Conservation (phyloP, 2,888 invertebrate species). For the Sesamia inferens region DNA sequence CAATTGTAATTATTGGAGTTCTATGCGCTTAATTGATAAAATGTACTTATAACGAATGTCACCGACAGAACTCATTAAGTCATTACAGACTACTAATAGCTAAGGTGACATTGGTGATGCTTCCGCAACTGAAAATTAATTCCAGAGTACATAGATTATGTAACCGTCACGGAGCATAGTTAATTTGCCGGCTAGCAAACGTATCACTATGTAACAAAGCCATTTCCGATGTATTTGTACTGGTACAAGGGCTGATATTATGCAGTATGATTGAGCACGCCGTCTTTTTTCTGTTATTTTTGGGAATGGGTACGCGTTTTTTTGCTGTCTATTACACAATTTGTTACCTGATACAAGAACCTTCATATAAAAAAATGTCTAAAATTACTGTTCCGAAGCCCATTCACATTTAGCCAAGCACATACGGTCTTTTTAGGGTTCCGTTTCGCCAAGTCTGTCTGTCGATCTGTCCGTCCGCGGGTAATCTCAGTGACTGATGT, state of each 20-base stretch:
- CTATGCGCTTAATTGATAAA: not conserved
- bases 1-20: constrained; percentile 9
- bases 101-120: constrained; percentile 82
- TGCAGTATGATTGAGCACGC: constrained; percentile 10
- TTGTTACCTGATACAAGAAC: constrained; percentile 35
- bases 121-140: constrained; percentile 78
- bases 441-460: too few relatives aligned
- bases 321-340: constrained; percentile 27
- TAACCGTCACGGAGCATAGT: constrained; percentile 13
- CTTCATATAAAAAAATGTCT: not conserved
- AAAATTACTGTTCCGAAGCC: constrained; percentile 8
- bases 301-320: constrained; percentile 1
- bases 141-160: constrained; percentile 67
- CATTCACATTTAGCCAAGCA: constrained; percentile 35
- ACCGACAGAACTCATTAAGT: constrained; percentile 16
- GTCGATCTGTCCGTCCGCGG: too few relatives aligned
- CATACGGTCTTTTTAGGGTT: constrained; percentile 2
- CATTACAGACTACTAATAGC: constrained; percentile 69
- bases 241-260: not conserved
- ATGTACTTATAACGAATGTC: constrained; percentile 18
- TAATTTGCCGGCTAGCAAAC: constrained; percentile 7
- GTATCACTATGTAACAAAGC: not conserved
- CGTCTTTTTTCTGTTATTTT: constrained; percentile 8
- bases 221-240: not conserved
- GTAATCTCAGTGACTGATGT: too few relatives aligned